Base-by-base conservation (phyloP, 2,113 vertebrate species). In the Notothenia rossii region DNA sequence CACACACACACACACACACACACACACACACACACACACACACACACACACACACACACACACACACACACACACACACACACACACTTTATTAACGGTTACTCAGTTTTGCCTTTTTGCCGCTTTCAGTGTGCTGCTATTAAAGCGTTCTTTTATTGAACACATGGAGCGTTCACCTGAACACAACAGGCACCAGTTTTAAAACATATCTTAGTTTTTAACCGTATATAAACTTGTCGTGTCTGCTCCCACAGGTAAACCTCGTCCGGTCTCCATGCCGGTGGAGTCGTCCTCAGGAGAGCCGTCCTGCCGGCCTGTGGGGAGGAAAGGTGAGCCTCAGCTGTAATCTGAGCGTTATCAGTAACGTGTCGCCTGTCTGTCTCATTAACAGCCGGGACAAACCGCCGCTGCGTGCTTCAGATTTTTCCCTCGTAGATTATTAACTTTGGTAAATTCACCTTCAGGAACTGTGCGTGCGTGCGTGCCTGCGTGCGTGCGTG, bases 261-360 rank as follows among this genome's bases (percentile, higher is more conserved):
- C 98, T 59, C 96, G 98, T 22, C 98, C 98, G 2, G 80, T 99
- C 81, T 99, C 98, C 81, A 98, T 99, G 98, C 98, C 98, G 13
- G 97, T 95, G 2, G 97, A 97, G 50, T 94, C 94, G 50, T 96
- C 96, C 85, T 94, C 96, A 75, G 95, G 88, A 13, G 96, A 97
- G 56, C 84, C 92, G 22, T 95, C 95, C 33, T 94, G 91, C 72
- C 96, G 92, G 73, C 93, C 95, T 48, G 80, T 88, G 13, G 96
- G 96, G 51, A 95, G 94, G 87, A 98, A 96, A 97, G 97, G 98
- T 96, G 93, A 89, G 90, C 54, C 4, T n/a, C 53, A 11, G 40
- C 66, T 43, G 8, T 70, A 58, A 62, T 71, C 69, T 61, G 14
- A 66, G 5, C 2, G 55, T 50, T 79, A 78, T 81, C 84, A 53